phyloP scores from a whole-genome alignment of 2,888 invertebrate genomes.

The Sialis lutaria region DNA sequence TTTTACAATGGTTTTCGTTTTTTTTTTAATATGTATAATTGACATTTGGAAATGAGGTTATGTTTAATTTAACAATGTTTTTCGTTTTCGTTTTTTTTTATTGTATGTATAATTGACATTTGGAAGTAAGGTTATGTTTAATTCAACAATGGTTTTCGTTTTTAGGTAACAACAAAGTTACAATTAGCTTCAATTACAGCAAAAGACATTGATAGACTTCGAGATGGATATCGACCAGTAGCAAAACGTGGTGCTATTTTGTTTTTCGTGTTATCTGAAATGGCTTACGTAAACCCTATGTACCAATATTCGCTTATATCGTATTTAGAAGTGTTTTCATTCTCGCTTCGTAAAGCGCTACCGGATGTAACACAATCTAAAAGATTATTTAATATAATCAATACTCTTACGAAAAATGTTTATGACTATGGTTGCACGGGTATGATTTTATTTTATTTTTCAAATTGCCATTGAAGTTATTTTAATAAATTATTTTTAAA shows the following conservation, averaged over 20 bases:
- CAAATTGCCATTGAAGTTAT: background rate
- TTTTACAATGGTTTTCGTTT: too few species aligned
- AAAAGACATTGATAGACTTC: constrained; percentile 60
- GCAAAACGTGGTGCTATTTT: constrained; percentile 76
- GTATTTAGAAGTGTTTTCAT: constrained; percentile 70
- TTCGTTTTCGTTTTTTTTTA: too few species aligned
- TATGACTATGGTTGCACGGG: constrained; percentile 84
- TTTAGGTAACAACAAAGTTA: constrained; percentile 54
- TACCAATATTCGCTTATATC: constrained; percentile 81
- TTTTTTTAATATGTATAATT: background rate
- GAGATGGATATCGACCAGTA: constrained; percentile 73
- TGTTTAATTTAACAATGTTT: too few species aligned
- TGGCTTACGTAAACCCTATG: constrained; percentile 79
- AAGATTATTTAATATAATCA: constrained; percentile 65
- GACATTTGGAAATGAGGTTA: too few species aligned
- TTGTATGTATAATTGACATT: too few species aligned
- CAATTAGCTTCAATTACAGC: constrained; percentile 58
- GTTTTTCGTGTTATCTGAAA: constrained; percentile 79
- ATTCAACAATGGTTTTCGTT: background rate
- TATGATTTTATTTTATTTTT: constrained; percentile 14
- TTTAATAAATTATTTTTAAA: background rate
- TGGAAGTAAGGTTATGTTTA: too few species aligned
- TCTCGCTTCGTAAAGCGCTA: constrained; percentile 63
- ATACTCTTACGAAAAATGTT: constrained; percentile 69
- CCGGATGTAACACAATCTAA: constrained; percentile 61